Evolutionary conservation across 2,113 vertebrate species (phyloP), one percentile per base, ranked within the genome.

Genomic region (Sapajus apella): DNA sequence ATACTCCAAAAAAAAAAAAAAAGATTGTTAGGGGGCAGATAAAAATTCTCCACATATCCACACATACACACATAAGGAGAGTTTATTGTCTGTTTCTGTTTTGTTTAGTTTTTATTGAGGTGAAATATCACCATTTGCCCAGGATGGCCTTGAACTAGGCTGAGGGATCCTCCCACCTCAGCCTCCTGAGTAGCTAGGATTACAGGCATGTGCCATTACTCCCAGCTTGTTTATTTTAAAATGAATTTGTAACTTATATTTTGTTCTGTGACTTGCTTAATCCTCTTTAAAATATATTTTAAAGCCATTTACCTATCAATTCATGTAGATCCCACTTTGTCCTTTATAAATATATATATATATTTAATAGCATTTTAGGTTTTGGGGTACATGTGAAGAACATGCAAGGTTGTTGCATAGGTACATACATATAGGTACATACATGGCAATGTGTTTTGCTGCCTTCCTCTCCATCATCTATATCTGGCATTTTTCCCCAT

Each of bases 231-330:
- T 52, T 73, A 43, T 93, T 83, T 85, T 81, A 11, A 68, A 68
- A 68, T 68, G 66, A 35, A 35, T 68, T 68, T 68, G 27, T 82
- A 50, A 82, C 20, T 32, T 35, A 9, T 45, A 50, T 82, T 85
- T 96, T 94, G 43, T 92, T 55, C 35, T 92, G 23, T n/a, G 77
- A 79, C 35, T 68, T 87, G 47, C 40, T 94, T 79, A 83, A 43
- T 84, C 68, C 30, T 91, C n/a, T 94, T 83, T 83, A 35, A 16
- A 87, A 43, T 10, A 17, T 68, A 82, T 76, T 61, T 84, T 84
- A 47, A 45, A 84, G 70, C 3, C 77, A 52, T 43, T 91, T 91
- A 45, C 45, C 45, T 64, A 79, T 92, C 72, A 79, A 35, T 89
- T 84, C 25, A 55, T 55, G 3, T 89, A 92, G 55, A 70, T 55